phyloP scores from a whole-genome alignment of 2,888 invertebrate genomes.

The Cephus sareptanus region DNA sequence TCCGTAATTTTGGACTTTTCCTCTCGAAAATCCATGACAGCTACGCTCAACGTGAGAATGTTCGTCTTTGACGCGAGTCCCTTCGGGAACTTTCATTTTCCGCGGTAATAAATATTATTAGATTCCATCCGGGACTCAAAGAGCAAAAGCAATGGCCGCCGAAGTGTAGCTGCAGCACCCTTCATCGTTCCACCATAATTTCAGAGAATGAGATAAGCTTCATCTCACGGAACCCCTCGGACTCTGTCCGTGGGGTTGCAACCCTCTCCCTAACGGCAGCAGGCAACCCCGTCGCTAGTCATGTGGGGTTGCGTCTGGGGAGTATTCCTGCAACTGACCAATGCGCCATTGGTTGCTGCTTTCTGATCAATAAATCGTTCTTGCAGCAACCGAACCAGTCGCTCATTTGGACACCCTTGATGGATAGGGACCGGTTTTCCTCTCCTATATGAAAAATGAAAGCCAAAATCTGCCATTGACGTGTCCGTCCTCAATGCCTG shows the following conservation, averaged over 20 bases:
- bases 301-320: slow-evolving; percentile 44
- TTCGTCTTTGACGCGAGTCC: too few relatives aligned
- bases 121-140: not conserved
- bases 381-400: slow-evolving; percentile 36
- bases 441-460: not conserved
- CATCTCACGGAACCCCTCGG: slow-evolving; percentile 35
- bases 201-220: slow-evolving; percentile 61
- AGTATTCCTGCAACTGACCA: slow-evolving; percentile 56
- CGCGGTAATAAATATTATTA: slow-evolving; percentile 3
- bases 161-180: slow-evolving; percentile 38
- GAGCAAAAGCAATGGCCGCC: slow-evolving; percentile 45
- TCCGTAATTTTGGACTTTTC: too few relatives aligned
- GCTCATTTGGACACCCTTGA: slow-evolving; percentile 21
- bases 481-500: not conserved
- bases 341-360: slow-evolving; percentile 56
- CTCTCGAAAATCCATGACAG: not conserved
- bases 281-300: slow-evolving; percentile 28
- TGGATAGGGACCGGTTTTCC: slow-evolving; percentile 12
- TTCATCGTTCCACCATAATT: slow-evolving; percentile 59
- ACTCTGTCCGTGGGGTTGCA: slow-evolving; percentile 29
- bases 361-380: slow-evolving; percentile 63
- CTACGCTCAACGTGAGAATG: too few relatives aligned
- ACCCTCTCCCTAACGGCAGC: slow-evolving; percentile 23
- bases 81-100: not conserved
- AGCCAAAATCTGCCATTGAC: slow-evolving; percentile 3